Base-by-base conservation (phyloP, 2,797 vertebrate genomes). In the Enteromius thamalakanensis region DNA sequence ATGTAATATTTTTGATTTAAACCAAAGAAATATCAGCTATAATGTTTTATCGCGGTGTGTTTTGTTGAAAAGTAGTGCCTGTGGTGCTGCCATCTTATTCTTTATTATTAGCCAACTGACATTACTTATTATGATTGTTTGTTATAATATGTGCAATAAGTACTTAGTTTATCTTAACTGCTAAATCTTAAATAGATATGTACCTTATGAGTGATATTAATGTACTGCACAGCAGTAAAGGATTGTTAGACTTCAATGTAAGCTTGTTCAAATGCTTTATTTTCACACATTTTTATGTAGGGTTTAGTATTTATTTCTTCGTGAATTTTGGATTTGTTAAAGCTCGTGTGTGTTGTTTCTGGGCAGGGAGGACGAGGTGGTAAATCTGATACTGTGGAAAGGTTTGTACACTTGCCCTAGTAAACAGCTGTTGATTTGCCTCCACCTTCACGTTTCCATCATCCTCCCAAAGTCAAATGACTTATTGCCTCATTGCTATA, bases 371-470 rank as follows among this genome's bases (percentile, higher is more conserved):
- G 68, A 45, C n/a, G 45, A 29, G 71, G 15, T 29, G 32, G 6
- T 67, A 0, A 79, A 65, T 58, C 23, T 67, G 45, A 82, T 40
- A 1, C 67, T 3, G 47, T 74, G 60, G 79, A 62, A 75, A 74
- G 80, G n/a, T 75, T 40, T 83, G 65, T 76, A 12, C n/a, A 19
- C 51, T 71, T 90, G 85, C 82, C 71, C 49, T 70, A 81, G 79
- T 49, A 81, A 76, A 72, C 88, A 88, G 81, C 84, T 87, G 87
- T 84, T 76, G 49, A 78, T 76, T 76, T 83, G 84, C 83, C 83
- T 53, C 19, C 65, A 78, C 86, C 78, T 68, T 64, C 82, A 81
- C 77, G 76, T 85, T 87, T 86, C 83, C 68, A 79, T 53, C 69
- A 75, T 81, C 60, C 47, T 42, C 80, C 49, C 45, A 29, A 32